Evolutionary conservation across 2,797 vertebrate species (phyloP), one percentile per base, ranked within the genome.

Genomic region (Muraenolepis orangiensis): DNA sequence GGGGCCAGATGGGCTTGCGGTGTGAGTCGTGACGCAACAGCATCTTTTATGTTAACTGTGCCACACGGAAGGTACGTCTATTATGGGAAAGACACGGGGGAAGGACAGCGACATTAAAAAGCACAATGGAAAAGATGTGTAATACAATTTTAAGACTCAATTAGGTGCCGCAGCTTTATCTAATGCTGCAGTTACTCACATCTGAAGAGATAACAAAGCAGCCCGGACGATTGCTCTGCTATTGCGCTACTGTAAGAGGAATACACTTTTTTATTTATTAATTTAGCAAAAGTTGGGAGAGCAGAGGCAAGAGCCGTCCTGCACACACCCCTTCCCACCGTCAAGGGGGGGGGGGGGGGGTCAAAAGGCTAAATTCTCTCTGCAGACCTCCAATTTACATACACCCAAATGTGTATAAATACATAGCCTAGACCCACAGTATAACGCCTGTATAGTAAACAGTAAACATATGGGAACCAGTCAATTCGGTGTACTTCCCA

Each of bases 401-500:
- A 4, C 57, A 64, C 57, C 57, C 26, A 64, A n/a, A n/a, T n/a
- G 57, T 64, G 57, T 64, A 26, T n/a, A 64, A 64, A 12, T 26
- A 64, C 57, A 61, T 26, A 26, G n/a, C n/a, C 20, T 61, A 20
- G 23, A 64, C 51, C 51, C 26, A 64, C 20, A 23, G 51, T n/a
- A 4, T 20, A 57, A n/a, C 20, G 51, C 51, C 23, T 26, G 4
- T 26, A 26, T 12, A 26, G n/a, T n/a, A n/a, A n/a, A n/a, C n/a
- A n/a, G n/a, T 57, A n/a, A 57, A 34, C n/a, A 57, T 57, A 11
- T 57, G 42, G 40, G 31, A 4, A 32, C 32, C 20, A 40, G 76
- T 76, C 20, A 12, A 46, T 23, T 78, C 18, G 12, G 3, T 28
- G 68, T 12, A 69, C 78, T 74, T 79, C 80, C 84, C 74, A 79